phyloP scores from a whole-genome alignment of 2,113 vertebrate genomes.

The Lycocorax pyrrhopterus region DNA sequence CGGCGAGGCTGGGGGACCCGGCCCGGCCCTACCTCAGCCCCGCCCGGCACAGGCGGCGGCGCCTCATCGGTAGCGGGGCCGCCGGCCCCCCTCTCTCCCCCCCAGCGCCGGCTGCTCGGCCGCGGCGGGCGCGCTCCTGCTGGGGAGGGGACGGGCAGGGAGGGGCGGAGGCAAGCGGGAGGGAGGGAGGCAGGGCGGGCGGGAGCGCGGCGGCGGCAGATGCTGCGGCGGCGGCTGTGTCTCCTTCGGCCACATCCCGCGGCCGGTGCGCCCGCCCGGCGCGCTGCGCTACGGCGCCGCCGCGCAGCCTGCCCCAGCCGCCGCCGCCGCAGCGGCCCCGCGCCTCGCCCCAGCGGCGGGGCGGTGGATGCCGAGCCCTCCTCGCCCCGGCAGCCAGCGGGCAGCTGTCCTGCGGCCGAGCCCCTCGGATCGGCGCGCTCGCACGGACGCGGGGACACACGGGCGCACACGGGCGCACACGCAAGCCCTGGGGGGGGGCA shows the following conservation, averaged over 20 bases:
- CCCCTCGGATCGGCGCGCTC: neutral
- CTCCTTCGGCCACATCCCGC: constrained; percentile 28
- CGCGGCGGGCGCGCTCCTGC: constrained; percentile 49
- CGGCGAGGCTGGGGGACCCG: neutral
- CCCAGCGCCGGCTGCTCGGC: constrained; percentile 10
- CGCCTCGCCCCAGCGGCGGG: neutral
- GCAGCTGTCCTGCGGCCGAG: constrained; percentile 6
- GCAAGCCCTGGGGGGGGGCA: neutral
- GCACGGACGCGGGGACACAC: neutral
- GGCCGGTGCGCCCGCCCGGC: constrained; percentile 20
- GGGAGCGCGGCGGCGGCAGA: constrained; percentile 13
- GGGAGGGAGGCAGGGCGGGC: neutral
- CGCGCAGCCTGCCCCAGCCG: neutral
- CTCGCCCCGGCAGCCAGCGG: neutral
- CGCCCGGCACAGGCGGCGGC: neutral
- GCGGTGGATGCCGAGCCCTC: constrained; percentile 5
- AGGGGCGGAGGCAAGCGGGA: neutral
- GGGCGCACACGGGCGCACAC: neutral
- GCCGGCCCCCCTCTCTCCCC: neutral
- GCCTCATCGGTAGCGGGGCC: neutral
- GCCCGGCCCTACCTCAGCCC: neutral
- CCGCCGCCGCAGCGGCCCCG: neutral
- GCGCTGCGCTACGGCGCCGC: constrained; percentile 1
- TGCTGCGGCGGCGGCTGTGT: neutral
- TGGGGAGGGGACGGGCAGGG: constrained; percentile 18